Percentiles rank a stretch among this genome's conserved stretches.
Evolutionary conservation across 2,797 vertebrate species (phyloP).

Genomic region (Meriones psammophilus): DNA sequence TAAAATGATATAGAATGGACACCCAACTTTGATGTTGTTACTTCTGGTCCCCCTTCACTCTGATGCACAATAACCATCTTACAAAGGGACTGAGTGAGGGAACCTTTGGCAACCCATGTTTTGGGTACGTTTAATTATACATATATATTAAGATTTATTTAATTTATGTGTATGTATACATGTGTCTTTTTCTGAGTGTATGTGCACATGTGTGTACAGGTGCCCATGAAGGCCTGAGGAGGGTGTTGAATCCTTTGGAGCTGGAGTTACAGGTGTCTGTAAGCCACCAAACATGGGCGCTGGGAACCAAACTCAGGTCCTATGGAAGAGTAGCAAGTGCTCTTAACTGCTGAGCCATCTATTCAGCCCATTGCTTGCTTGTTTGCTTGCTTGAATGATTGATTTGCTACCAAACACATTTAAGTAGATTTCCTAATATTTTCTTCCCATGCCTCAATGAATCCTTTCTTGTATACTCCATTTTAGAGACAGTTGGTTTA

Average conservation of each 20-base stretch:
- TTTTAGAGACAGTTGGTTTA: constrained; percentile 30
- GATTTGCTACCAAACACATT: neutral
- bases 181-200: neutral
- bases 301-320: too few relatives aligned
- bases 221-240: neutral
- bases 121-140: neutral
- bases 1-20: neutral
- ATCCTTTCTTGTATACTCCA: neutral
- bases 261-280: neutral
- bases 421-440: constrained; percentile 31
- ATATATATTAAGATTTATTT: neutral
- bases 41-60: neutral
- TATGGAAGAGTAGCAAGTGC: neutral
- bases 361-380: neutral
- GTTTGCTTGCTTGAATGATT: too few relatives aligned
- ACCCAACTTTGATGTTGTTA: neutral
- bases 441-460: constrained; percentile 5
- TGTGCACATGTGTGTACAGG: neutral
- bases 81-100: neutral
- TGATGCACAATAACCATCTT: neutral
- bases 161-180: neutral
- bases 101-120: neutral
- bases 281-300: neutral
- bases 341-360: neutral
- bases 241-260: neutral